These are phyloP conservation scores for Sphinx pinastri DNA, from an alignment of 2,888 invertebrate species.

Conservation along the genomic window DNA sequence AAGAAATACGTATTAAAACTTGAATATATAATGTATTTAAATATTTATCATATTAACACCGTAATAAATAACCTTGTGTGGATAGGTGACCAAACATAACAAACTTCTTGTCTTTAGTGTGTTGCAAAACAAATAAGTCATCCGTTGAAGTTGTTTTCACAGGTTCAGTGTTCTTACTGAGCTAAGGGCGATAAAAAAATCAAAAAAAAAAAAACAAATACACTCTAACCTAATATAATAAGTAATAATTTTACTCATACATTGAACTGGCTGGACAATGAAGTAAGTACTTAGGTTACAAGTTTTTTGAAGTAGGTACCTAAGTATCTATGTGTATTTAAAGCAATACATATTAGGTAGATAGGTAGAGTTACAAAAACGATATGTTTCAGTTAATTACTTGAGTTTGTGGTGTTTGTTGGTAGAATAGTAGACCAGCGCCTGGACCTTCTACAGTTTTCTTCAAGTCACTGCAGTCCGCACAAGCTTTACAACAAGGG, in stretches of 20 bases:
- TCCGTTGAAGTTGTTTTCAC: conserved; percentile 29
- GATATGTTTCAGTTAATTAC: not conserved
- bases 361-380: too few species aligned
- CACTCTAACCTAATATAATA: too few species aligned
- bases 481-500: conserved; percentile 42
- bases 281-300: too few species aligned
- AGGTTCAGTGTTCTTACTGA: conserved; percentile 25
- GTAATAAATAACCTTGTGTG: conserved; percentile 47
- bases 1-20: not conserved
- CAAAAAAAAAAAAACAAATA: not conserved
- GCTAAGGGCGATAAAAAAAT: conserved; percentile 25
- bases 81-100: conserved; percentile 41
- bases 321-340: too few species aligned
- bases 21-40: not conserved
- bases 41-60: not conserved
- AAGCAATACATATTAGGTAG: too few species aligned
- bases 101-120: conserved; percentile 46
- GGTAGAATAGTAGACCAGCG: conserved; percentile 53
- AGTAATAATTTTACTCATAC: too few species aligned
- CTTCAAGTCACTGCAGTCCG: conserved; percentile 43
- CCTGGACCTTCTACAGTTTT: conserved; percentile 51
- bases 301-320: too few species aligned
- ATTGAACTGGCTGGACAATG: too few species aligned
- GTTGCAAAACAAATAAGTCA: conserved; percentile 54
- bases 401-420: conserved; percentile 35